Conservation (phyloP, 1,140 invertebrate genomes). For the Drosophila neocordata region DNA sequence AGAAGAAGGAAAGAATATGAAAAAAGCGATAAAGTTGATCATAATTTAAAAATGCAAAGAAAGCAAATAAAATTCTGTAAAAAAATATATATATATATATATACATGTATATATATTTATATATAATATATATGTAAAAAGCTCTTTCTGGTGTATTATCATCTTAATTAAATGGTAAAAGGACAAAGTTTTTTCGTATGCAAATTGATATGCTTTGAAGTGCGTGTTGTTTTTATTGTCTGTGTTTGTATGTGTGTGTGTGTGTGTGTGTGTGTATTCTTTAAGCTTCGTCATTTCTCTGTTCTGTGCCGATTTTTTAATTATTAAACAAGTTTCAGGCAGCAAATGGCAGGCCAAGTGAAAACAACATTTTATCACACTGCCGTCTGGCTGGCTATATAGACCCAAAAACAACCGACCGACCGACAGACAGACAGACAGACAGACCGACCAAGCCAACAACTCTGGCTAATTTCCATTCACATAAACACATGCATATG, state of each 20-base stretch:
- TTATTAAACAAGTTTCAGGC: constrained; percentile 73
- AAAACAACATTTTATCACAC: constrained; percentile 71
- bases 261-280: constrained; percentile 5
- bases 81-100: background rate
- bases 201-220: constrained; percentile 41
- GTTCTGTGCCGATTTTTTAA: constrained; percentile 57
- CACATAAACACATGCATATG: constrained; percentile 43
- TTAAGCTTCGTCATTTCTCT: background rate
- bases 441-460: constrained; percentile 19
- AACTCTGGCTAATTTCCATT: constrained; percentile 64
- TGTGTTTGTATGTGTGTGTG: background rate
- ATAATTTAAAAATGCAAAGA: constrained; percentile 1
- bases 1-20: background rate
- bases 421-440: background rate
- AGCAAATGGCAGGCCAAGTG: constrained; percentile 34
- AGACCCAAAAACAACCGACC: background rate
- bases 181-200: constrained; percentile 26
- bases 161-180: constrained; percentile 9
- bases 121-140: background rate
- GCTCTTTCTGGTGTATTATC: constrained; percentile 1
- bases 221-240: background rate
- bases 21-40: background rate
- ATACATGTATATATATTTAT: no score
- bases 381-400: background rate
- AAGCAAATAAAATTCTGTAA: background rate